Evolutionary conservation across 1,140 invertebrate species (phyloP).

Genomic region (Carposina sasakii): DNA sequence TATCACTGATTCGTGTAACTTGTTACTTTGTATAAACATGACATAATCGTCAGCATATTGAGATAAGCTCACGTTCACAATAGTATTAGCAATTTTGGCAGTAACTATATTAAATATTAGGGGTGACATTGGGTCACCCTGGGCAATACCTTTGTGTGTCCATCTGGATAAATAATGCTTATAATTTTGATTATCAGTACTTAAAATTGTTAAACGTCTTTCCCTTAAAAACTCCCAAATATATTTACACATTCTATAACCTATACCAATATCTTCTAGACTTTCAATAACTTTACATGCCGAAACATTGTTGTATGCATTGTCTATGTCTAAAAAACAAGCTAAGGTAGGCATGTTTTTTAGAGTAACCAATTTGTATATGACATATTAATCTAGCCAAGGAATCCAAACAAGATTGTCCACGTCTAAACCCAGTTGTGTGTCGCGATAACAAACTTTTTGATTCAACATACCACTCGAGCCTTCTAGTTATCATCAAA

Average conservation of each 20-base stretch:
- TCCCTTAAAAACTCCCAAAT: slow-evolving; percentile 26
- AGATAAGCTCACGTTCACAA: too few relatives aligned
- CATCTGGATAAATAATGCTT: too few relatives aligned
- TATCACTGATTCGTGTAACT: too few relatives aligned
- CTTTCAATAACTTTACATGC: slow-evolving; percentile 14
- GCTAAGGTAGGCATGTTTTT: slow-evolving; percentile 22
- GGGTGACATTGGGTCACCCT: too few relatives aligned
- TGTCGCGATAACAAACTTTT: slow-evolving; percentile 20
- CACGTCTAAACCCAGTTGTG: slow-evolving; percentile 28
- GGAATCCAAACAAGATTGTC: slow-evolving; percentile 22
- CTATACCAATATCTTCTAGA: slow-evolving; percentile 19
- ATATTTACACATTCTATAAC: slow-evolving; percentile 17
- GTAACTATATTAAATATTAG: too few relatives aligned
- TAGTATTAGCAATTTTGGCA: too few relatives aligned
- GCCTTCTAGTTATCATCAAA: slow-evolving; percentile 21
- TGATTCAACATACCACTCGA: slow-evolving; percentile 30
- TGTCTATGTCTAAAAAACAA: slow-evolving; percentile 31
- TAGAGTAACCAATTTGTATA: slow-evolving; percentile 27
- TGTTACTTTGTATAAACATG: too few relatives aligned
- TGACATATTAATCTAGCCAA: slow-evolving; percentile 15
- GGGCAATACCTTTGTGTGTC: too few relatives aligned
- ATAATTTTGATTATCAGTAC: too few relatives aligned
- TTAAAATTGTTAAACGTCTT: slow-evolving; percentile 24
- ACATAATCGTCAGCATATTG: too few relatives aligned
- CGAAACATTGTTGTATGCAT: slow-evolving; percentile 29